A percentile compares a stretch with the other conserved stretches of the same genome.
phyloP scores from a whole-genome alignment of 2,888 invertebrate species.

The Salticus scenicus region DNA sequence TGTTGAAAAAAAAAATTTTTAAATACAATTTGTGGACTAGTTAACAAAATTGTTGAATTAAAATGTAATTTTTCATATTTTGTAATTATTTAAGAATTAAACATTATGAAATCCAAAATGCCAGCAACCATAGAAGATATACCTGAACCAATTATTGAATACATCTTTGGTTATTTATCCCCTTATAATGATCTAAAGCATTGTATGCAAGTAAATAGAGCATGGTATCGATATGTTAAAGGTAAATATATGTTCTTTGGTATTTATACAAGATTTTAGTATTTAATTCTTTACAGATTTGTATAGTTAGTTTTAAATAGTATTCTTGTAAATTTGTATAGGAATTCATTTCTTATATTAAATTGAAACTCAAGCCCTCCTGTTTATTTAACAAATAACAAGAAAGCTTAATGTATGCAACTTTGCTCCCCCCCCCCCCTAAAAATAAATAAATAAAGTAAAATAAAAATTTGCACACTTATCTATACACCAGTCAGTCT shows the following conservation, averaged over 20 bases:
- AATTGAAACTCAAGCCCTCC: too few relatives aligned
- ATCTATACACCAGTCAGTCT: too few relatives aligned
- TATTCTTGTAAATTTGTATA: not conserved
- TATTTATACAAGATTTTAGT: not conserved
- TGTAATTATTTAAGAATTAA: too few relatives aligned
- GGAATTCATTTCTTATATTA: not conserved
- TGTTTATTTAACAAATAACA: too few relatives aligned
- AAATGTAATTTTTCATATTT: too few relatives aligned
- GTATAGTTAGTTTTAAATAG: not conserved
- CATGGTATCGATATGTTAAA: slow-evolving; percentile 89
- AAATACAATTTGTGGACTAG: too few relatives aligned
- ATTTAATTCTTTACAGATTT: not conserved
- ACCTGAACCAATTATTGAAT: slow-evolving; percentile 95
- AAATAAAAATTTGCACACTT: too few relatives aligned
- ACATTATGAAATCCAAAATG: slow-evolving; percentile 22
- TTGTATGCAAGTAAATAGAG: slow-evolving; percentile 88
- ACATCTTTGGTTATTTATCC: slow-evolving; percentile 89
- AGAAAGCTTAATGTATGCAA: too few relatives aligned
- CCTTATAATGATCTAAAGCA: slow-evolving; percentile 93
- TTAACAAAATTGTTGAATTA: too few relatives aligned
- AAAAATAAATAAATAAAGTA: too few relatives aligned
- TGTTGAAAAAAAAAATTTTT: too few relatives aligned
- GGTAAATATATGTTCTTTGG: slow-evolving; percentile 83
- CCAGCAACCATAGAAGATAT: slow-evolving; percentile 80
- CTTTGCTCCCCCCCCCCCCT: too few relatives aligned